Percentiles rank a stretch among this genome's conserved stretches.
Evolutionary conservation across 2,113 vertebrate genomes (phyloP).

Genomic region (Lathamus discolor): DNA sequence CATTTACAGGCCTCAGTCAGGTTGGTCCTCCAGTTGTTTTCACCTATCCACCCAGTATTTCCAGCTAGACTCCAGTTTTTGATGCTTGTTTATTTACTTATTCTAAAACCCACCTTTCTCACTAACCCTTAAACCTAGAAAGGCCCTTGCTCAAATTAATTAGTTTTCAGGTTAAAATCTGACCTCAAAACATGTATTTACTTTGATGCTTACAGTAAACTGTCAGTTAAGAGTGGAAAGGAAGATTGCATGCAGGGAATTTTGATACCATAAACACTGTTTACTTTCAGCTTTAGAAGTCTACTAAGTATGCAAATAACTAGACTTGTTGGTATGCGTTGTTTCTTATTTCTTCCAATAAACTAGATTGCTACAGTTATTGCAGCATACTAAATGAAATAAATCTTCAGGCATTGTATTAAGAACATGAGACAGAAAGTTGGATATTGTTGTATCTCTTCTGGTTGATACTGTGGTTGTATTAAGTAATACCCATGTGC

Average conservation of each 20-base stretch:
- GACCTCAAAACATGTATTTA: background rate
- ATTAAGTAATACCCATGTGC: background rate
- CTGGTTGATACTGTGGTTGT: background rate
- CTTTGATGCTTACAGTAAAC: background rate
- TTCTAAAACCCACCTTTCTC: background rate
- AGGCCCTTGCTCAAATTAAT: background rate
- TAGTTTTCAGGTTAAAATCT: background rate
- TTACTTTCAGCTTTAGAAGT: slow-evolving; percentile 12
- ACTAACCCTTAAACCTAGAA: background rate
- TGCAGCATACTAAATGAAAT: background rate
- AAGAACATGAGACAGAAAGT: background rate
- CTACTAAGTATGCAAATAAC: background rate
- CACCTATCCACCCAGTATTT: background rate
- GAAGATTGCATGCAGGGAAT: background rate
- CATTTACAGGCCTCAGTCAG: background rate
- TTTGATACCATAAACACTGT: background rate
- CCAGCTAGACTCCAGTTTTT: background rate
- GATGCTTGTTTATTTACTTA: background rate
- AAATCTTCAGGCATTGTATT: background rate
- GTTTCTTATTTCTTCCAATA: background rate
- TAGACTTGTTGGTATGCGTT: background rate
- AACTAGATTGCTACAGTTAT: background rate
- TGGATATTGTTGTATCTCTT: background rate
- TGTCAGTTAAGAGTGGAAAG: background rate
- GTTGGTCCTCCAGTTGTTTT: background rate